A percentile compares a stretch with the other conserved stretches of the same genome.
These are phyloP conservation scores for Linyphia triangularis DNA, from an alignment of 2,888 invertebrate genomes.

Conservation along the genomic window DNA sequence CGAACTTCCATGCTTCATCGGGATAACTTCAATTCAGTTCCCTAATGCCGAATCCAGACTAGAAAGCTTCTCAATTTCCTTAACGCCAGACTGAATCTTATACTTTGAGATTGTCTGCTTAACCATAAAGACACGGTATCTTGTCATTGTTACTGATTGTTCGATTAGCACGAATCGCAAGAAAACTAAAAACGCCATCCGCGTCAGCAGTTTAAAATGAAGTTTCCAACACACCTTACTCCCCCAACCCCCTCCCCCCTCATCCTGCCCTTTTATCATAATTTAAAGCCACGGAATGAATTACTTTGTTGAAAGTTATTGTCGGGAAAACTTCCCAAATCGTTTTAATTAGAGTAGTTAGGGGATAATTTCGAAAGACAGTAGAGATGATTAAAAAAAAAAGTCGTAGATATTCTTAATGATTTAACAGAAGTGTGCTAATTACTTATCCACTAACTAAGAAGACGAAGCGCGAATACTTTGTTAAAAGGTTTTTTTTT, in stretches of 20 bases:
- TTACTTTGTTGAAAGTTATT: background rate
- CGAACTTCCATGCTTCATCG: too few relatives aligned
- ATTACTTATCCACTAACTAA: background rate
- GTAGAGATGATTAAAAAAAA: background rate
- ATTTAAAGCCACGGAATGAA: constrained; percentile 13
- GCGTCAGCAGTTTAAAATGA: constrained; percentile 40
- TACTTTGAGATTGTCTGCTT: background rate
- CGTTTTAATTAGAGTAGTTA: constrained; percentile 28
- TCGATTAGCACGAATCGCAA: constrained; percentile 38
- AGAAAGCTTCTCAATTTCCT: background rate
- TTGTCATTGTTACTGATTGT: constrained; percentile 4
- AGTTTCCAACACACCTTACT: background rate
- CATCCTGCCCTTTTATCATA: background rate
- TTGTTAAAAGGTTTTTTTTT: background rate
- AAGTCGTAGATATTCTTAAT: constrained; percentile 17
- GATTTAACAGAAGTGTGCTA: constrained; percentile 22
- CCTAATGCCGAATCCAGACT: background rate
- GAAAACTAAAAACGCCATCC: background rate
- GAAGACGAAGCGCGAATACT: background rate
- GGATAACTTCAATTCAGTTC: background rate
- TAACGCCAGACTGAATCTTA: background rate
- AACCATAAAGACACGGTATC: background rate
- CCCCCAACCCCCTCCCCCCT: background rate
- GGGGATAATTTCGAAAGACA: background rate
- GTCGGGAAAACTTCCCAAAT: background rate